Base-by-base conservation (phyloP, 2,888 invertebrate genomes). In the Gandaritis pyraliata region DNA sequence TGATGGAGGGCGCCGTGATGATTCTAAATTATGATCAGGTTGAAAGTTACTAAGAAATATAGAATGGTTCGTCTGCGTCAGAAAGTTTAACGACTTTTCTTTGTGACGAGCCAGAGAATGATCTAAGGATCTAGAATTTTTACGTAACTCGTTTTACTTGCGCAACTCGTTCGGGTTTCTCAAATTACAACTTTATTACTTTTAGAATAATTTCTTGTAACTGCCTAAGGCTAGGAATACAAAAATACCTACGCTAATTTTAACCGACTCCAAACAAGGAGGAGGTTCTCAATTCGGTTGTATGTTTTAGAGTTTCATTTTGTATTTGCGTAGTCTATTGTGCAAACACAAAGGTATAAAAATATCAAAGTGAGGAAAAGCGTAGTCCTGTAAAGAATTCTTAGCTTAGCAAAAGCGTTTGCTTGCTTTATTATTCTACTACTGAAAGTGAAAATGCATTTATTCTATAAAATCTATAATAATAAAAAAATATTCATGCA, bases 1-100 rank as follows among this genome's bases (percentile, higher is more conserved):
- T 65, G 72, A 70, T 66, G 71, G 69, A 65, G 68, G 66, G 63
- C 61, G 23, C 23, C 3, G 65, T 61, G 66, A 70, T 66, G 51
- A 61, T 63, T 50, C 65, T 67, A 60, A 71, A 60, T 71, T 67
- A 66, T 69, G 63, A 70, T 66, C 66, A 65, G 64, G 64, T 64
- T 61, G 55, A 53, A 62, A 65, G 56, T 59, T 58, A 58, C 47
- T 29, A 36, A 54, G 53, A 58, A 63, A 57, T 60, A 48, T 61
- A 30, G 57, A 60, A 64, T 65, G 64, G 58, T 52, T 63, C 54
- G 62, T 61, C 61, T 61, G 53, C 23, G 66, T 50, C 33, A 39
- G 18, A 48, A 46, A 66, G 49, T 69, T 65, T 55, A 54, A 63
- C 50, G 51, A 63, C 55, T 63, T 55, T 61, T 30, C 57, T 55